These are phyloP conservation scores for Pocillopora grandis DNA, from an alignment of 92 coral and sea anemone species.

Conservation along the genomic window DNA sequence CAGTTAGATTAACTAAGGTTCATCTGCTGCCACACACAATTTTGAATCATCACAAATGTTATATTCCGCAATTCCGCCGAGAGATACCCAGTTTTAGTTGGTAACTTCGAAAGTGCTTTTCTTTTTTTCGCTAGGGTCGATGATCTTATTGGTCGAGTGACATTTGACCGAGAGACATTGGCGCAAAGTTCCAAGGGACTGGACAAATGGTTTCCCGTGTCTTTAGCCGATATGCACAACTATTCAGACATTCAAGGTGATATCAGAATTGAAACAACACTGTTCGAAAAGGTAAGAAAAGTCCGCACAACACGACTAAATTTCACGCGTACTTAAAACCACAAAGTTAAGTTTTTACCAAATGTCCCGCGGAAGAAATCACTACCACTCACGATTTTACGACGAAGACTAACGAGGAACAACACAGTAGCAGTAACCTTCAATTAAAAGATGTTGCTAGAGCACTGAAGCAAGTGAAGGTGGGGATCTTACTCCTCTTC, in stretches of 20 bases:
- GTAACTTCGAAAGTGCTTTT: not conserved
- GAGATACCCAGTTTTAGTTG: not conserved
- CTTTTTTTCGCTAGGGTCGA: conserved; percentile 59
- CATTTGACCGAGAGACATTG: conserved; percentile 76
- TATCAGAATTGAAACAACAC: conserved; percentile 72
- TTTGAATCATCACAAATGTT: not conserved
- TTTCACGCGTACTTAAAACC: not conserved
- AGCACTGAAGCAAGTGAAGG: too few relatives aligned
- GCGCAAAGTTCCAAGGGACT: conserved; percentile 71
- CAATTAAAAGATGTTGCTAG: too few relatives aligned
- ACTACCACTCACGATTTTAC: not conserved
- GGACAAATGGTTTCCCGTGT: conserved; percentile 86
- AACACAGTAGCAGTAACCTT: not conserved
- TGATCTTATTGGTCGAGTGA: conserved; percentile 87
- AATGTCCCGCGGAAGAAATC: not conserved
- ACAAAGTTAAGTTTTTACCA: not conserved
- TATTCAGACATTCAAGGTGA: conserved; percentile 92
- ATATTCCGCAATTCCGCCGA: not conserved
- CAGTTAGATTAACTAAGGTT: too few relatives aligned
- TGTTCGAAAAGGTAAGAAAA: conserved; percentile 61
- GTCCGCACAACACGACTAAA: not conserved
- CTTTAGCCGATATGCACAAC: conserved; percentile 59
- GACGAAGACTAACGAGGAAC: not conserved
- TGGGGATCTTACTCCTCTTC: too few relatives aligned
- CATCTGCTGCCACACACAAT: not conserved